Evolutionary conservation across 2,113 vertebrate genomes (phyloP), one percentile per base, ranked within the genome.

Genomic region (Synodontis membranacea): DNA sequence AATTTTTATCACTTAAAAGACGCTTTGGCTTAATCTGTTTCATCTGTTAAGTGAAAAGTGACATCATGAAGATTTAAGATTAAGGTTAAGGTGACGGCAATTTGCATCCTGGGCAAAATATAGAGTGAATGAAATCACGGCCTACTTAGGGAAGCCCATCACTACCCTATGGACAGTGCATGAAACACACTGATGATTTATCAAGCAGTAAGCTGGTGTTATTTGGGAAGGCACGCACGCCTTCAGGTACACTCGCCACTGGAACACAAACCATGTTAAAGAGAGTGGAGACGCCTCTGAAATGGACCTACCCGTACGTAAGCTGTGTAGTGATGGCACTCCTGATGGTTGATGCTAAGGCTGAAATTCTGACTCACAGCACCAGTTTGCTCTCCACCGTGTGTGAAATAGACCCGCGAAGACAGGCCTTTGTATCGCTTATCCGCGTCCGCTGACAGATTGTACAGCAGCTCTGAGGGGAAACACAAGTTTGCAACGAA

Each of bases 221-320:
- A 34, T 34, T 34, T 31, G 62, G 14, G 12, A 64, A 64, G 60
- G 11, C 12, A 14, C 60, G 31, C 60, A 64, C 62, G 17, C 17
- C 64, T 37, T 68, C 15, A 68, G 15, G 31, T 68, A 37, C 64
- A 37, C 34, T 39, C 19, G 23, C 66, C 62, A 31, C 31, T 19
- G 76, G 31, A 4, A 37, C 46, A n/a, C 34, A 50, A n/a, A 46
- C 21, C n/a, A 14, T 68, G 44, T 68, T 83, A 37, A 52, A n/a
- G 44, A 68, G 46, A 50, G 44, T 23, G 50, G 42, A 68, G 21
- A 11, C 39, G 21, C 12, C 28, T 84, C 21, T 72, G 17, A 64
- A 76, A n/a, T 52, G 25, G 56, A 94, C 96, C 92, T 92, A 99
- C 98, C 97, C 98, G 98, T 54, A 99, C 97, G 0, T 97, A 96